Conservation (phyloP, 2,113 vertebrate genomes). For the Micromys minutus region DNA sequence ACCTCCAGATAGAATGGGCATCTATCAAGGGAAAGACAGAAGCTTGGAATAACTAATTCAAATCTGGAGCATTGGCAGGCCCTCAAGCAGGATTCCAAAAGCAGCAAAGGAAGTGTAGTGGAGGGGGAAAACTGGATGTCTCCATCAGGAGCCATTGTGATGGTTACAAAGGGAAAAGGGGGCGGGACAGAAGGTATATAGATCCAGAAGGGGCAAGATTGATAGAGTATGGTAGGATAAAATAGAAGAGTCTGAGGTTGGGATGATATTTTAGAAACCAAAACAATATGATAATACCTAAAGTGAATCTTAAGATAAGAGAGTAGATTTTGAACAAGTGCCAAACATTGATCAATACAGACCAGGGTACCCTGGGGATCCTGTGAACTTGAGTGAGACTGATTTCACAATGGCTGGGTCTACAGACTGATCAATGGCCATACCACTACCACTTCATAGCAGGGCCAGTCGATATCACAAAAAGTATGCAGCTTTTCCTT, state of each 20-base stretch:
- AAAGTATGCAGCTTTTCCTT: neutral
- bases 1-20: neutral
- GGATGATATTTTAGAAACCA: neutral
- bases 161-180: neutral
- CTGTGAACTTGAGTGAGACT: neutral
- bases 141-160: neutral
- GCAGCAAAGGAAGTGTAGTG: neutral
- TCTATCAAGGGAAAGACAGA: neutral
- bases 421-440: neutral
- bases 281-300: neutral
- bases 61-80: neutral
- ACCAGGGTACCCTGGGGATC: neutral
- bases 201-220: neutral
- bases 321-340: neutral
- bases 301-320: neutral
- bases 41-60: neutral
- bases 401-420: neutral
- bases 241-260: neutral
- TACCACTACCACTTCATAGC: neutral
- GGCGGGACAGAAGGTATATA: neutral
- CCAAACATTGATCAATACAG: neutral
- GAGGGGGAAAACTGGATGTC: no score
- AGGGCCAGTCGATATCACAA: neutral
- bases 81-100: neutral
- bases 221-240: neutral